phyloP scores from a whole-genome alignment of 2,797 vertebrate species.

The Ctenopoma multispine region DNA sequence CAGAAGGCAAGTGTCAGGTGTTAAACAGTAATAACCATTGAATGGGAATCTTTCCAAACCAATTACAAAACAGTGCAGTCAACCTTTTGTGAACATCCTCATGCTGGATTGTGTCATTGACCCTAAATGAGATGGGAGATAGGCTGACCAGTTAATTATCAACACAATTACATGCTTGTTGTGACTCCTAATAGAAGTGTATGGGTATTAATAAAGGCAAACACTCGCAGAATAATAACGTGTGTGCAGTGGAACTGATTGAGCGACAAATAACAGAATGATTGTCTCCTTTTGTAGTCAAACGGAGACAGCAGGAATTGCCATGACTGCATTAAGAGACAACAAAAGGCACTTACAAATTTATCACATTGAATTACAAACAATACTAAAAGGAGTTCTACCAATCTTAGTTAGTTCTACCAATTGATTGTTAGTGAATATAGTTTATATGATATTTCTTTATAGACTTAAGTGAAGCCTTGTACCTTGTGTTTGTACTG shows the following conservation, averaged over 20 bases:
- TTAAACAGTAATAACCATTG: conserved; percentile 61
- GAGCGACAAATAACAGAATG: conserved; percentile 43
- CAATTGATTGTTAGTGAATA: conserved; percentile 7
- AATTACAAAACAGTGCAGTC: conserved; percentile 67
- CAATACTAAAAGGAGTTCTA: neutral
- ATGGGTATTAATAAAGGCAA: conserved; percentile 80
- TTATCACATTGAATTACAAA: conserved; percentile 31
- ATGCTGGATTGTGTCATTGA: conserved; percentile 66
- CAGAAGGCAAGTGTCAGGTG: conserved; percentile 51
- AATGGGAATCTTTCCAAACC: conserved; percentile 54
- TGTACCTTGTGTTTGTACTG: conserved; percentile 86
- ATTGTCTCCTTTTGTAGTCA: conserved; percentile 39
- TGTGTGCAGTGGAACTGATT: conserved; percentile 39
- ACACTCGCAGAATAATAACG: conserved; percentile 80
- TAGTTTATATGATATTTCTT: conserved; percentile 68
- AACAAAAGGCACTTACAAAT: conserved; percentile 36
- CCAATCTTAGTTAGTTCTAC: no score
- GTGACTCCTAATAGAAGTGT: conserved; percentile 79
- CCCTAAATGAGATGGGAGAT: conserved; percentile 70
- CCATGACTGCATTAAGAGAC: conserved; percentile 47
- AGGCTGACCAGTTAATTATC: conserved; percentile 74
- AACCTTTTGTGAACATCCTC: conserved; percentile 64
- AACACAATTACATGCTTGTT: conserved; percentile 82
- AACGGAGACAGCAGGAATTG: conserved; percentile 26
- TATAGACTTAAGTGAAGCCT: conserved; percentile 85